phyloP scores from a whole-genome alignment of 2,113 vertebrate genomes.

The Chloropsis cyanopogon region DNA sequence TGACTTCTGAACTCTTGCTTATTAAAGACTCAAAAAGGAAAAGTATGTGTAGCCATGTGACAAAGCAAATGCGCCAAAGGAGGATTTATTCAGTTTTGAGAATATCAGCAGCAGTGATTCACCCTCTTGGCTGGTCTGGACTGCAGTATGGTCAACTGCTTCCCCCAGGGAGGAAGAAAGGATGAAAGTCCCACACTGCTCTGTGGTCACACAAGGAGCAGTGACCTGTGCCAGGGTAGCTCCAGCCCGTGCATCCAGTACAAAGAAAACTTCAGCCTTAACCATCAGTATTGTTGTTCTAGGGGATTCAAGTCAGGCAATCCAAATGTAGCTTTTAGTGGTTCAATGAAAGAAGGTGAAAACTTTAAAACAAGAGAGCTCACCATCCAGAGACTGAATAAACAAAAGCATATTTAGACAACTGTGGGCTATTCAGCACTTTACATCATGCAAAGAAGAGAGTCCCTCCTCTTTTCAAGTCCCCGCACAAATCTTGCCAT shows the following conservation, averaged over 20 bases:
- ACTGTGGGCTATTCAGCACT: conserved; percentile 27
- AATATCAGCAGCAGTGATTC: conserved; percentile 23
- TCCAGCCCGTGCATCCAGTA: background rate
- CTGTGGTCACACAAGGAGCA: background rate
- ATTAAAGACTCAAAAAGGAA: conserved; percentile 37
- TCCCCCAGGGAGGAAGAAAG: background rate
- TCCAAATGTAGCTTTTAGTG: background rate
- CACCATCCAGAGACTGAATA: conserved; percentile 11
- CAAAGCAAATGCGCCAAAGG: background rate
- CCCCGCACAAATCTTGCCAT: background rate
- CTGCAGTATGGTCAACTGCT: background rate
- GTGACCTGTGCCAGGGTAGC: background rate
- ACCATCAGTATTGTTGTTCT: background rate
- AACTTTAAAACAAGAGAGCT: conserved; percentile 9
- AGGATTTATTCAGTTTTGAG: background rate
- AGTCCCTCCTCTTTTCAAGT: conserved; percentile 18
- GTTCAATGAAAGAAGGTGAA: background rate
- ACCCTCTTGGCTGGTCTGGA: background rate
- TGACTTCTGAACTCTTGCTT: conserved; percentile 10
- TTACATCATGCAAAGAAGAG: background rate
- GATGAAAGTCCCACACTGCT: background rate
- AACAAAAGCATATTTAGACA: conserved; percentile 56
- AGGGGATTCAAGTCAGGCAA: background rate
- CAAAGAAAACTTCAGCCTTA: background rate
- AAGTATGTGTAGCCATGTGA: conserved; percentile 9